phyloP scores from a whole-genome alignment of 2,888 invertebrate species.

The Mesodorylaimus sp. region DNA sequence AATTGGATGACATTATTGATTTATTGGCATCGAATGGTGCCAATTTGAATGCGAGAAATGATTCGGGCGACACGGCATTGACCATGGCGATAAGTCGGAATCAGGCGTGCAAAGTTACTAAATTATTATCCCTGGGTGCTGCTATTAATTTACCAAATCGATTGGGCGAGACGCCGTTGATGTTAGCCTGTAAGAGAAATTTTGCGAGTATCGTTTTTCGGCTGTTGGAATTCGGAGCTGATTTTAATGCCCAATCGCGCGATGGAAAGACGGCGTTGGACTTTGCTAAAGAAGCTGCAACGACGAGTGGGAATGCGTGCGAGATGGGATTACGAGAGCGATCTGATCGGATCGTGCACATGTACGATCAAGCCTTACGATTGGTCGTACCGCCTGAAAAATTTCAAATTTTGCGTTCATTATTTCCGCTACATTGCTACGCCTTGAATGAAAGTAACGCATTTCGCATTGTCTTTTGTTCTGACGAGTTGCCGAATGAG shows the following conservation, averaged over 20 bases:
- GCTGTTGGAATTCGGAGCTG: conserved; percentile 9
- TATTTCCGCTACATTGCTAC: conserved; percentile 10
- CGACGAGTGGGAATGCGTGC: no score
- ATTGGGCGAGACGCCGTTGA: conserved; percentile 7
- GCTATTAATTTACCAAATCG: conserved; percentile 7
- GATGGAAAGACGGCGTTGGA: background rate
- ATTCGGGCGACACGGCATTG: conserved; percentile 6
- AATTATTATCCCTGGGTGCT: conserved; percentile 9
- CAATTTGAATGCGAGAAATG: conserved; percentile 6
- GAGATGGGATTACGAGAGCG: no score
- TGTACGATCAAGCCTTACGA: conserved; percentile 6
- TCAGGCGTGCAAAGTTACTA: conserved; percentile 9
- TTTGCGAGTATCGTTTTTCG: conserved; percentile 4
- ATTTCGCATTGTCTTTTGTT: conserved; percentile 8
- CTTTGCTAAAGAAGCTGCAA: background rate
- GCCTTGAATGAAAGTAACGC: conserved; percentile 8
- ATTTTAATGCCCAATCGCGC: conserved; percentile 8
- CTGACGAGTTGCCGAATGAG: background rate
- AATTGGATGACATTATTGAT: conserved; percentile 9
- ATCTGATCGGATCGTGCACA: conserved; percentile 3
- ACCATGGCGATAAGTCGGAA: background rate
- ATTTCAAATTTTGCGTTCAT: background rate
- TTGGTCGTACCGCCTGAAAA: background rate
- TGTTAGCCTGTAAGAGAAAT: conserved; percentile 5
- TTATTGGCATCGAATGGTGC: conserved; percentile 8